phyloP scores from a whole-genome alignment of 2,888 invertebrate species.

The Blastobasis adustella region DNA sequence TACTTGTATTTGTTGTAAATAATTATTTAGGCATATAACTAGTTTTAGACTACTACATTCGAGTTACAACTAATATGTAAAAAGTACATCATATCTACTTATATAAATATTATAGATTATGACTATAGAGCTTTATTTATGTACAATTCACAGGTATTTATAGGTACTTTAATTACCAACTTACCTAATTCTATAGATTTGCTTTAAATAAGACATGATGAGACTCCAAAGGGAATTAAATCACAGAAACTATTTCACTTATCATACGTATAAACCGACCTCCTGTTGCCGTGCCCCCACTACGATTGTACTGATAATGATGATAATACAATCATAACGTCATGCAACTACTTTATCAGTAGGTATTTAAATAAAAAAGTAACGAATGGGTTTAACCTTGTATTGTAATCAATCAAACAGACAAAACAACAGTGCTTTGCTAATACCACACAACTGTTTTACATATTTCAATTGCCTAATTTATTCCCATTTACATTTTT shows the following conservation, averaged over 20 bases:
- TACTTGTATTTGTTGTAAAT: neutral
- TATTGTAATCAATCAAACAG: too few relatives aligned
- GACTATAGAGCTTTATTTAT: neutral
- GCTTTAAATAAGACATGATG: constrained; percentile 48
- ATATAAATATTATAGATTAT: neutral
- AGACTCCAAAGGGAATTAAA: constrained; percentile 5
- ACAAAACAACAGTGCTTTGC: too few relatives aligned
- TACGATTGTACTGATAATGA: neutral
- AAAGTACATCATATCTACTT: neutral
- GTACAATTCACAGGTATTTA: neutral
- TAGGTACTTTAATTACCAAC: constrained; percentile 13
- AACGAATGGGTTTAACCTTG: too few relatives aligned
- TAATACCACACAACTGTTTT: too few relatives aligned
- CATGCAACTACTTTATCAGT: too few relatives aligned
- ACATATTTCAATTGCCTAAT: too few relatives aligned
- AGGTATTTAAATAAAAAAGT: too few relatives aligned
- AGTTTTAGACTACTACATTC: neutral
- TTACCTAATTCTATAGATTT: constrained; percentile 47
- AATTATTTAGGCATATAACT: neutral
- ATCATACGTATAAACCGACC: constrained; percentile 21
- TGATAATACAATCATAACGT: too few relatives aligned
- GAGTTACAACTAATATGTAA: neutral
- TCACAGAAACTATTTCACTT: constrained; percentile 22
- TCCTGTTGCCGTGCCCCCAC: constrained; percentile 29
- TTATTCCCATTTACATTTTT: too few relatives aligned